Base-by-base conservation (phyloP, 1,140 invertebrate species). In the Bombus difficillimus region DNA sequence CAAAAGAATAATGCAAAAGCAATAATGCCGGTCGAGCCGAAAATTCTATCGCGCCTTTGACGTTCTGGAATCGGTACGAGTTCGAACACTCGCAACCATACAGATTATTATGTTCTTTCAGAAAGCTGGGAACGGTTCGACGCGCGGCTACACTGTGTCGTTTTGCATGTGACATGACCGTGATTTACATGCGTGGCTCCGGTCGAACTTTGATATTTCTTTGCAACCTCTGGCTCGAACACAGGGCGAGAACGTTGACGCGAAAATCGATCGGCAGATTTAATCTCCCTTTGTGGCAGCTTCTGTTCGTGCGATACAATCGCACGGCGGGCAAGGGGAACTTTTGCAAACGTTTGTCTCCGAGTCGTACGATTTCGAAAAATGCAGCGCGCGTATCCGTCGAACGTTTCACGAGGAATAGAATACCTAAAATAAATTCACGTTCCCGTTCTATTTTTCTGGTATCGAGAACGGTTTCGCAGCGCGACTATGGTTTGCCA, bases 201-300 rank as follows among this genome's bases (percentile, higher is more conserved):
- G 47, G 28, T 12, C 53, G 53, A 73, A 57, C 80, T 81, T 81
- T 43, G 69, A 82, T 74, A 64, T 43, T 74, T 74, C 80, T 82
- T 82, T 82, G 80, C 62, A 43, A n/a, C 15, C 8, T 22, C n/a
- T 34, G 2, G 39, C 39, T n/a, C 25, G 69, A 28, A 28, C 34
- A 39, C 8, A 39, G 4, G 10, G 1, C 22, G 47, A 8, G 43
- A 75, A 82, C 59, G 32, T 53, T 39, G 57, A 53, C 43, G 62
- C 15, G 47, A 34, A 34, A 62, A 77, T 68, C 73, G 73, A 76
- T 68, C 64, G 34, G n/a, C 28, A 53, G 43, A 83, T 83, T 83
- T 77, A 66, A 83, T 83, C 73, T 77, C 18, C 79, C 68, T 81
- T 81, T 72, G 79, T 71, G 34, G 34, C 43, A n/a, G 32, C 62